These are phyloP conservation scores for Platynereis dumerilii DNA, from an alignment of 2,888 invertebrate genomes.

Conservation along the genomic window DNA sequence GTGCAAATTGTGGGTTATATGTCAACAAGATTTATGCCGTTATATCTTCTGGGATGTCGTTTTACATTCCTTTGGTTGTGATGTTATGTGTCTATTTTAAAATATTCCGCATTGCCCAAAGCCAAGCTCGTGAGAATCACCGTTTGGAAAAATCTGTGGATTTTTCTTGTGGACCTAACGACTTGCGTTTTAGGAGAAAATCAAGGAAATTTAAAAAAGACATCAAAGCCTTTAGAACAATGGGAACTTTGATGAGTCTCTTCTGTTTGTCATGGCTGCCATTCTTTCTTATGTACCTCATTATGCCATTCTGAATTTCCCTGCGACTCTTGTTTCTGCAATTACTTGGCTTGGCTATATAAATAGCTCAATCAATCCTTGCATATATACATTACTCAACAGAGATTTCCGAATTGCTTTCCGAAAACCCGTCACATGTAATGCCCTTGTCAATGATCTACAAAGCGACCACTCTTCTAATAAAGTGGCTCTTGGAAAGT, in stretches of 20 bases:
- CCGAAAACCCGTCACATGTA: constrained; percentile 17
- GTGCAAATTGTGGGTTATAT: constrained; percentile 36
- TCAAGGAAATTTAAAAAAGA: constrained; percentile 35
- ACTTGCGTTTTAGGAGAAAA: constrained; percentile 14
- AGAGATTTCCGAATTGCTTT: constrained; percentile 46
- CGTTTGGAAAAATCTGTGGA: constrained; percentile 43
- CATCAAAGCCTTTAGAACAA: constrained; percentile 42
- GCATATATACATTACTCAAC: constrained; percentile 47
- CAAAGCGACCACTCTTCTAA: too few relatives aligned
- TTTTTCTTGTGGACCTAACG: background rate
- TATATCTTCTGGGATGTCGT: constrained; percentile 53
- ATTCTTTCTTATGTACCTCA: constrained; percentile 44
- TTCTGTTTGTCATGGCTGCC: constrained; percentile 44
- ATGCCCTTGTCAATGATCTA: background rate
- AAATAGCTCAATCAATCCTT: constrained; percentile 48
- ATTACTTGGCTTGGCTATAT: constrained; percentile 51
- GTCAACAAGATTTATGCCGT: constrained; percentile 57
- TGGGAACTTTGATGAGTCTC: constrained; percentile 43
- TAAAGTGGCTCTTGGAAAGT: too few relatives aligned
- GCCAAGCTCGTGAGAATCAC: constrained; percentile 49
- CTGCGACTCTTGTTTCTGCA: constrained; percentile 37
- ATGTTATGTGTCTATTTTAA: constrained; percentile 55
- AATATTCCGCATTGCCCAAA: constrained; percentile 52
- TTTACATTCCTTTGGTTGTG: constrained; percentile 54
- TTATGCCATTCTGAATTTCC: constrained; percentile 42